Base-by-base conservation (phyloP, 2,797 vertebrate genomes). In the Tapera naevia region DNA sequence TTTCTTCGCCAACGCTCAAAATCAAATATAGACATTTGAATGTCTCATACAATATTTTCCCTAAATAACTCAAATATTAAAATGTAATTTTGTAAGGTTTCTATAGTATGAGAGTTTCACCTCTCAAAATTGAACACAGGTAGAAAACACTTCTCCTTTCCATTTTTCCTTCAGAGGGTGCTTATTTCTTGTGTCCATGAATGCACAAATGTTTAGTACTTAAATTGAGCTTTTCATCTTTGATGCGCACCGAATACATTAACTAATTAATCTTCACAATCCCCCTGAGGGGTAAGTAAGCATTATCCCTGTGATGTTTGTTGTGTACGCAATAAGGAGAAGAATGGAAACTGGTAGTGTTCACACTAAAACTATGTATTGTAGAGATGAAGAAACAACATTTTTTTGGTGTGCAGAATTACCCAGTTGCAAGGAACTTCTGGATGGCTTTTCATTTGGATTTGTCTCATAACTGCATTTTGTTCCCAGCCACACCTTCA, bases 181-280 rank as follows among this genome's bases (percentile, higher is more conserved):
- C 2, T 2, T 80, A 86, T 90, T 84, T 93, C 71, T 93, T 10
- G 6, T 62, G 45, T 37, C 43, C 94, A 16, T 45, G 74, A 76
- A 66, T 73, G 64, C 30, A 71, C 45, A 91, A 78, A 85, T 45
- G 16, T 45, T 67, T 75, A 73, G 53, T 58, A 82, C 45, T 90
- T 90, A n/a, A 16, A 24, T 51, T 39, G 33, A 91, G 80, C n/a
- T 95, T 96, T 95, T 86, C n/a, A 80, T 73, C 83, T 90, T 81
- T 92, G 67, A 87, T 6, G 5, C 1, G 3, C 35, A 39, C 18
- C 3, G 4, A 69, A 32, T 90, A 50, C 48, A 88, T 90, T 80
- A 70, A 85, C 67, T 94, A 95, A 94, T 93, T 94, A 93, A 92
- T 91, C 78, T 91, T 90, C 88, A 92, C 60, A 89, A 11, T 30